Evolutionary conservation across 1,140 invertebrate genomes (phyloP).

Genomic region (Macrocentrus cingulum): DNA sequence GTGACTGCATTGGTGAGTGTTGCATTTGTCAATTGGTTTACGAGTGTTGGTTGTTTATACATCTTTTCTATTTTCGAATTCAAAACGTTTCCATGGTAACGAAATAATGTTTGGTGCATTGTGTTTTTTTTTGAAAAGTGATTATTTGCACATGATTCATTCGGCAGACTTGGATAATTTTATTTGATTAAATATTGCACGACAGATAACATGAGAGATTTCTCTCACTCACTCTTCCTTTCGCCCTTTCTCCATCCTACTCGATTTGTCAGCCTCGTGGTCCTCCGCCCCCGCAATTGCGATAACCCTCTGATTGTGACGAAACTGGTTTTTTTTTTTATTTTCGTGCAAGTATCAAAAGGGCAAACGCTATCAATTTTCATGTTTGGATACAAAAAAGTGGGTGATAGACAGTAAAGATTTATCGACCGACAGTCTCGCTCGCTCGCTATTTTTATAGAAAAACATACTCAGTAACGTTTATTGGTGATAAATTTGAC

Average conservation of each 20-base stretch:
- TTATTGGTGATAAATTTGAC: too few species aligned
- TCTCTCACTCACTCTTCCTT: conserved; percentile 9
- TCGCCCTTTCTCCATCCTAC: not conserved
- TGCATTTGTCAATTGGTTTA: not conserved
- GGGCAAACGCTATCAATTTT: too few species aligned
- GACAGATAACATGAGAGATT: too few species aligned
- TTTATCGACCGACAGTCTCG: too few species aligned
- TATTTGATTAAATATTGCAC: too few species aligned
- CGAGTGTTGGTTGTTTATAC: not conserved
- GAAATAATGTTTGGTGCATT: not conserved
- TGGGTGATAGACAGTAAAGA: too few species aligned
- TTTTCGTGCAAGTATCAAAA: too few species aligned
- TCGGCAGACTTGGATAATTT: too few species aligned
- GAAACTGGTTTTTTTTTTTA: not conserved
- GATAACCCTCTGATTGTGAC: not conserved
- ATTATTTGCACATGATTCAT: too few species aligned
- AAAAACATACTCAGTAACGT: too few species aligned
- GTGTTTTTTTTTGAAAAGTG: conserved; percentile 12
- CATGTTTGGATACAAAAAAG: too few species aligned
- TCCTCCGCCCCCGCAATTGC: conserved; percentile 15
- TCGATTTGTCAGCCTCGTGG: conserved; percentile 14
- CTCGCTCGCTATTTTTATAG: too few species aligned
- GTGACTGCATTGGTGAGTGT: conserved; percentile 20
- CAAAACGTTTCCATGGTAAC: not conserved
- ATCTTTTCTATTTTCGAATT: not conserved